A percentile compares a stretch with the other conserved stretches of the same genome.
Conservation (phyloP, 2,113 vertebrate species). For the Caloenas nicobarica region DNA sequence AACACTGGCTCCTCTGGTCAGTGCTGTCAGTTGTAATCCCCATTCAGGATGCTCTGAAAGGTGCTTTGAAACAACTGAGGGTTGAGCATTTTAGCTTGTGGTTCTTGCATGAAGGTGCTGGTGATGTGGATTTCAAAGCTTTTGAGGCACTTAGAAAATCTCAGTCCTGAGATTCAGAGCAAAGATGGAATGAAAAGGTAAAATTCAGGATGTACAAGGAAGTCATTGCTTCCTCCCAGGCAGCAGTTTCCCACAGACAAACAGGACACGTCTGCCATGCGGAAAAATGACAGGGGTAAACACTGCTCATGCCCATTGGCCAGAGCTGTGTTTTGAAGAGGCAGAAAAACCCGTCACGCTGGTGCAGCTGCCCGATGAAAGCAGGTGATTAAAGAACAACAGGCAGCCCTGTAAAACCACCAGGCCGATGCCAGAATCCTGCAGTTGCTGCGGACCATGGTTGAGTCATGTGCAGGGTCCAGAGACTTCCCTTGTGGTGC, state of each 20-base stretch:
- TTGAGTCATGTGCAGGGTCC: conserved; percentile 34
- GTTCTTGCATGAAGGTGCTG: background rate
- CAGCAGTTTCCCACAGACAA: conserved; percentile 8
- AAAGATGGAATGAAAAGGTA: background rate
- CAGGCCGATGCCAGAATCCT: conserved; percentile 18
- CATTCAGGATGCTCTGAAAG: background rate
- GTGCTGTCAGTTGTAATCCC: background rate
- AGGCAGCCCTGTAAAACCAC: conserved; percentile 18
- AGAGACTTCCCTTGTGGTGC: conserved; percentile 9
- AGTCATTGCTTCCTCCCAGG: conserved; percentile 6
- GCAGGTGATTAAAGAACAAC: conserved; percentile 23
- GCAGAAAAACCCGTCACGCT: conserved; percentile 31
- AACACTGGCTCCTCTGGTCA: background rate
- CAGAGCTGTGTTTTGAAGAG: conserved; percentile 10
- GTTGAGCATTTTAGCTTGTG: background rate
- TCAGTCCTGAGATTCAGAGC: background rate
- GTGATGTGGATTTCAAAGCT: background rate
- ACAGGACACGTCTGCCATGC: conserved; percentile 8
- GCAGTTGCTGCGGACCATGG: background rate
- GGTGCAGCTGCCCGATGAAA: conserved; percentile 1
- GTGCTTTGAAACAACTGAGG: background rate
- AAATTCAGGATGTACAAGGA: background rate
- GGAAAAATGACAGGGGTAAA: background rate
- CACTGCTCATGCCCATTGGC: background rate
- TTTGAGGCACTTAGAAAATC: background rate